Evolutionary conservation across 2,113 vertebrate genomes (phyloP).

Genomic region (Thomomys bottae): DNA sequence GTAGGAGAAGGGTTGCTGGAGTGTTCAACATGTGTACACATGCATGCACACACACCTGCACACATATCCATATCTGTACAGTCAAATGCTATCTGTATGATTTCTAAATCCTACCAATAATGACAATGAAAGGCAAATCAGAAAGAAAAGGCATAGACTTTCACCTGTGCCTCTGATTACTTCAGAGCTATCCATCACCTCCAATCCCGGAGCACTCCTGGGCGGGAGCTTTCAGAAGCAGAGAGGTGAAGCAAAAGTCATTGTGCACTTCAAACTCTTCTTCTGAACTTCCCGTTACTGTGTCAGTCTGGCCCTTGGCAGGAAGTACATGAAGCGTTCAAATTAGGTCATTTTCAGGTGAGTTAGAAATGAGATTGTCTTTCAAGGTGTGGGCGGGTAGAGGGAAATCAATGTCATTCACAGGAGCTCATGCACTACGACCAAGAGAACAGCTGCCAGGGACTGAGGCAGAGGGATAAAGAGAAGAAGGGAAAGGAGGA

Average conservation of each 20-base stretch:
- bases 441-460: background rate
- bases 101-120: background rate
- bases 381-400: slow-evolving; percentile 24
- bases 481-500: no score
- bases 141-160: background rate
- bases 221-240: background rate
- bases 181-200: background rate
- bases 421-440: background rate
- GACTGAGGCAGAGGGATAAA: background rate
- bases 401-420: background rate
- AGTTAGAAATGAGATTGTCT: background rate
- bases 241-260: background rate
- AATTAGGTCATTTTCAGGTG: background rate
- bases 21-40: background rate
- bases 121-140: background rate
- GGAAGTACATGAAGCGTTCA: background rate
- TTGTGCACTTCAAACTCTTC: background rate
- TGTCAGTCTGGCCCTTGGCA: slow-evolving; percentile 12
- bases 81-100: background rate
- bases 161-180: background rate
- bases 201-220: background rate
- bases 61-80: rapidly evolving
- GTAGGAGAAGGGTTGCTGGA: background rate
- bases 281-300: background rate
- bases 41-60: no score